These are phyloP conservation scores for Atherinosoma microstoma DNA, from an alignment of 2,797 vertebrate species.

Conservation along the genomic window DNA sequence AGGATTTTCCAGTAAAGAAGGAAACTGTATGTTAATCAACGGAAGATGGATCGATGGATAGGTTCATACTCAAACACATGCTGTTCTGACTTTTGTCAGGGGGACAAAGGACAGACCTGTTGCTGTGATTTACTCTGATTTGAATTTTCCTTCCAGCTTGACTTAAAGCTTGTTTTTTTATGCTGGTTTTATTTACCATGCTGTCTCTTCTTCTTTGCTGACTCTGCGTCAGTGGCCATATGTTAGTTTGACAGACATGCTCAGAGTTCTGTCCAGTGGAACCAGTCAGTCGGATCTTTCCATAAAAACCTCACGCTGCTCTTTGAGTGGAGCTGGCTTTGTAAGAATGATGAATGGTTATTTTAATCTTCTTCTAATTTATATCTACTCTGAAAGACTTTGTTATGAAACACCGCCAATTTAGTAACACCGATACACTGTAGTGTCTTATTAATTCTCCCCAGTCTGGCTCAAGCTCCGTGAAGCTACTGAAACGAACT, in stretches of 20 bases:
- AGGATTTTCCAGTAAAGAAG: conserved; percentile 49
- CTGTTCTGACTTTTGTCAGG: background rate
- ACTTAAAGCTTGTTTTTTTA: conserved; percentile 42
- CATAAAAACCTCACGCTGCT: conserved; percentile 18
- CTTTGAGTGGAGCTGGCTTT: conserved; percentile 36
- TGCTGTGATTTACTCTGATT: conserved; percentile 36
- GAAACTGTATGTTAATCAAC: conserved; percentile 34
- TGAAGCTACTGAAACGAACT: conserved; percentile 43
- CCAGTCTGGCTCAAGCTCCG: conserved; percentile 62
- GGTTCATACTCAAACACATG: conserved; percentile 2
- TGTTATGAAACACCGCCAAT: conserved; percentile 78
- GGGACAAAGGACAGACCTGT: conserved; percentile 16
- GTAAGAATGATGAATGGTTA: conserved; percentile 71
- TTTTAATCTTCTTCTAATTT: conserved; percentile 80
- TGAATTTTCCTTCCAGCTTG: conserved; percentile 33
- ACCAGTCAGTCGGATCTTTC: conserved; percentile 33
- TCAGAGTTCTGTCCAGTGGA: conserved; percentile 12
- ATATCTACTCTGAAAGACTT: conserved; percentile 74
- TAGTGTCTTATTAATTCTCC: conserved; percentile 75
- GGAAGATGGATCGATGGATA: conserved; percentile 21
- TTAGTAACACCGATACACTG: conserved; percentile 76
- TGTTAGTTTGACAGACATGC: conserved; percentile 45
- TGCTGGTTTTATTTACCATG: background rate
- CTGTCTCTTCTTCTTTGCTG: conserved; percentile 18
- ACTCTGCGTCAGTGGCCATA: conserved; percentile 28